Conservation (phyloP, 1,140 invertebrate species). For the Euura saliciscinereae region DNA sequence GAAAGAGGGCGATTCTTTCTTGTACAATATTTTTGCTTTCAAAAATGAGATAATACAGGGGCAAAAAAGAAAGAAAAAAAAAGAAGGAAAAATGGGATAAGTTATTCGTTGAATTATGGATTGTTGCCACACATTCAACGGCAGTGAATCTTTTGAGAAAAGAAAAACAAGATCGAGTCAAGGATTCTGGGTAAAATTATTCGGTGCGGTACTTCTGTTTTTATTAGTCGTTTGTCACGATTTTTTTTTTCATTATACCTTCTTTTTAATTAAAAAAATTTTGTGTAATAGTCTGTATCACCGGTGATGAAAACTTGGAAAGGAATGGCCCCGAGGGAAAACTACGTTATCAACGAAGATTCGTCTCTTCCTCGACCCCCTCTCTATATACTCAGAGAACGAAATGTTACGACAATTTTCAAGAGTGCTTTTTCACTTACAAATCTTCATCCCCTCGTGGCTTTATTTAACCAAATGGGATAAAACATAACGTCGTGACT, state of each 20-base stretch:
- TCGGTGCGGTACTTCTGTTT: too few relatives aligned
- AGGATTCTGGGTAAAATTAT: neutral
- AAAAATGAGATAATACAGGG: too few relatives aligned
- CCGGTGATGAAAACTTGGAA: neutral
- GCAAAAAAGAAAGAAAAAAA: neutral
- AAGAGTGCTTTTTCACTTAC: neutral
- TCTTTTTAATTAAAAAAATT: too few relatives aligned
- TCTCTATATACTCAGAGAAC: neutral
- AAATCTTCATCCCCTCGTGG: neutral
- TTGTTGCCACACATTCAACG: neutral
- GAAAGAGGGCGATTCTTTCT: too few relatives aligned
- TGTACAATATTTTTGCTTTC: too few relatives aligned
- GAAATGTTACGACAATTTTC: neutral
- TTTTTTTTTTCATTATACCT: too few relatives aligned
- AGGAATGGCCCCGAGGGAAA: neutral
- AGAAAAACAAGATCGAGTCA: neutral
- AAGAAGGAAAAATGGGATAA: neutral
- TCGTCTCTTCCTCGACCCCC: neutral
- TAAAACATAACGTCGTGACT: too few relatives aligned
- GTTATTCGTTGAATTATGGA: neutral
- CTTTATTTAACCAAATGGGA: too few relatives aligned
- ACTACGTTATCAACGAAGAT: neutral
- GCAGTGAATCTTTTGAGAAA: neutral
- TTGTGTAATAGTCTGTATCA: too few relatives aligned
- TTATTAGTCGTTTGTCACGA: neutral